Conservation (phyloP, 2,113 vertebrate genomes). For the Sylvietta virens region DNA sequence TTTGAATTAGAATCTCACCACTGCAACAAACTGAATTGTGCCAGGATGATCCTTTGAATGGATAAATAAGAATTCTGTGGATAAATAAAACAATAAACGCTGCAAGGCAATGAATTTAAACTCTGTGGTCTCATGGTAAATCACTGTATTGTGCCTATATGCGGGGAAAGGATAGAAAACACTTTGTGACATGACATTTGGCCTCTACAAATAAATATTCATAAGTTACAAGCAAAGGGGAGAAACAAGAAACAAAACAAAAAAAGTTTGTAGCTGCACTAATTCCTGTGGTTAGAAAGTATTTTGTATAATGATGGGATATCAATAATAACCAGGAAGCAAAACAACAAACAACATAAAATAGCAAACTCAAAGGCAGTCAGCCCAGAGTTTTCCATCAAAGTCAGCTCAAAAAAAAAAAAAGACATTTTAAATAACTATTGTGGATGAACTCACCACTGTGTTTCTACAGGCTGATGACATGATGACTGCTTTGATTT, state of each 20-base stretch:
- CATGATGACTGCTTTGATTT: conserved; percentile 30
- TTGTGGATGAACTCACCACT: not conserved
- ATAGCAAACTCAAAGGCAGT: not conserved
- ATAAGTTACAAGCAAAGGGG: not conserved
- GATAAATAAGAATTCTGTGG: not conserved
- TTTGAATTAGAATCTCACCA: not conserved
- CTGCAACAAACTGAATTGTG: not conserved
- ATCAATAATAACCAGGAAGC: conserved; percentile 44
- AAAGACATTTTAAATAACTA: not conserved
- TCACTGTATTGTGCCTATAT: not conserved
- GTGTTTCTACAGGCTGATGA: conserved; percentile 14
- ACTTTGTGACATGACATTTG: not conserved
- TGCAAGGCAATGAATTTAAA: not conserved
- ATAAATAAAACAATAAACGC: not conserved
- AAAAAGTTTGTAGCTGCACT: not conserved
- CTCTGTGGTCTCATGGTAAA: not conserved
- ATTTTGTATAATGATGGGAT: conserved; percentile 43
- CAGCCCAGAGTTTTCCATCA: conserved; percentile 2
- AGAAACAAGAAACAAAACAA: not conserved
- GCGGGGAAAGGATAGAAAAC: not conserved
- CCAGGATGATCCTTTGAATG: not conserved
- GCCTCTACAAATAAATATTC: not conserved
- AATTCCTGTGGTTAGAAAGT: conserved; percentile 54
- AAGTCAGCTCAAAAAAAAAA: not conserved
- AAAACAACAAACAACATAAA: conserved; percentile 45